Base-by-base conservation (phyloP, 2,797 vertebrate genomes). In the Siniperca undulata region DNA sequence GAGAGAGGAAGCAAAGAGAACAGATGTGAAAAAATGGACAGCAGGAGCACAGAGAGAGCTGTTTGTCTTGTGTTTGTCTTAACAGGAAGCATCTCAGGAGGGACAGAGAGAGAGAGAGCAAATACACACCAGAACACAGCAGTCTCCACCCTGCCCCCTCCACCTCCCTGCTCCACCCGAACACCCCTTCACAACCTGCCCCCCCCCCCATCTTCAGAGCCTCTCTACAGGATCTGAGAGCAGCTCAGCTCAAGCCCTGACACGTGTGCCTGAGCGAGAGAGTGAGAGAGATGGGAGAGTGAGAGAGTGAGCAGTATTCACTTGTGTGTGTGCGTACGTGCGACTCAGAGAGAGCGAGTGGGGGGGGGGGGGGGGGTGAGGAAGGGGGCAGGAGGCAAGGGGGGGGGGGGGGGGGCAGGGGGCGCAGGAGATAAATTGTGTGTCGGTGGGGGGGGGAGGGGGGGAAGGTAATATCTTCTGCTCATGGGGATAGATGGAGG, bases 171-270 rank as follows among this genome's bases (percentile, higher is more conserved):
- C 77, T 66, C 61, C 76, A 76, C 71, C 83, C 55, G n/a, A 61
- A 70, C 78, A 65, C 77, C 69, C 71, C 82, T 62, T 68, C 74
- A 73, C 71, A 53, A 75, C 69, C 74, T 52, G 17, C 14, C 65
- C 72, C 53, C 46, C 60, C n/a, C n/a, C 48, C 76, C 61, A 88
- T 86, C 89, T 83, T 77, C 84, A 72, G 87, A 94, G 87, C 80
- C 89, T 93, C 93, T 92, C 94, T 69, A 90, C 86, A 93, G 93
- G 93, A 95, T 94, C 92, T 93, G 82, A 94, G 93, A 94, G 85
- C 82, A 80, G 89, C 90, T 92, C 91, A 88, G 89, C 91, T 94
- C 94, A 94, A 95, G 94, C 91, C 93, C 92, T 86, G 91, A 96
- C 94, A 95, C 91, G 93, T 95, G 94, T 89, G 91, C 56, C 66